These are phyloP conservation scores for Listronotus bonariensis DNA, from an alignment of 1,140 invertebrate genomes.

Conservation along the genomic window DNA sequence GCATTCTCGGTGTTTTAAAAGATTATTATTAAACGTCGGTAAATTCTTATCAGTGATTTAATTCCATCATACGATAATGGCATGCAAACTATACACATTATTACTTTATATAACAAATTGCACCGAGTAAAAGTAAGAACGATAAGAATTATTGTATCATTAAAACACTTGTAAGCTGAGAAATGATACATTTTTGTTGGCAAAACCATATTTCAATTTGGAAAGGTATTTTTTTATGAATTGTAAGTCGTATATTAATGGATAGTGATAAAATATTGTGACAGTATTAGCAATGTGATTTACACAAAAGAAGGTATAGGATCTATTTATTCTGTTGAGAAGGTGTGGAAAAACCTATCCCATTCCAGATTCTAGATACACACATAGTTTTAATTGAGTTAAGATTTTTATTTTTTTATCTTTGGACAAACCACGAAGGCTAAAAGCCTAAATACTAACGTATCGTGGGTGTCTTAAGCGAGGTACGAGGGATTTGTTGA, in stretches of 20 bases:
- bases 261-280: background rate
- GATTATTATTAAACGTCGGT: slow-evolving; percentile 26
- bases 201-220: slow-evolving; percentile 17
- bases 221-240: slow-evolving; percentile 4
- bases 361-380: too few species aligned
- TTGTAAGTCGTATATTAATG: slow-evolving; percentile 6
- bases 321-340: too few species aligned
- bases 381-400: too few species aligned
- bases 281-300: too few species aligned
- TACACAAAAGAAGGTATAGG: too few species aligned
- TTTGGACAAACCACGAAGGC: too few species aligned
- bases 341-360: too few species aligned
- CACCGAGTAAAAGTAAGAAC: slow-evolving; percentile 18
- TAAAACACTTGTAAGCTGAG: slow-evolving; percentile 20
- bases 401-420: too few species aligned
- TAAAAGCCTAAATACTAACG: too few species aligned
- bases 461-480: too few species aligned
- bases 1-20: slow-evolving; percentile 30
- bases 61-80: slow-evolving; percentile 26
- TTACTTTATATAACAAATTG: slow-evolving; percentile 38
- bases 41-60: slow-evolving; percentile 32
- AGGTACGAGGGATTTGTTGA: too few species aligned
- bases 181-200: slow-evolving; percentile 29
- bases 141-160: slow-evolving; percentile 35
- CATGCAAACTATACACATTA: slow-evolving; percentile 32